phyloP scores from a whole-genome alignment of 2,113 vertebrate species.

The Parus major region DNA sequence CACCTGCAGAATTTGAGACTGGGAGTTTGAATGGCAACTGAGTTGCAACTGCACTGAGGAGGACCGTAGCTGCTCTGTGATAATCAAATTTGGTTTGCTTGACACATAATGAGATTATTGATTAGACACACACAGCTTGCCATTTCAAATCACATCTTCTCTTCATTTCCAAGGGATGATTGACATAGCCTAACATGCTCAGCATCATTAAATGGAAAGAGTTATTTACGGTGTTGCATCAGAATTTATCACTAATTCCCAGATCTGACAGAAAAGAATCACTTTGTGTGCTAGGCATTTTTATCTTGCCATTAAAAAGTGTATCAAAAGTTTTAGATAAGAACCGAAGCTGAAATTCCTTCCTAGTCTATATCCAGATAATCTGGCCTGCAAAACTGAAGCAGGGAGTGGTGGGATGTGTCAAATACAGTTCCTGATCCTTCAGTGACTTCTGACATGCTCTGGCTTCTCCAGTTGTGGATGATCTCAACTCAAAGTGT shows the following conservation, averaged over 20 bases:
- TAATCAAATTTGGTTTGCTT: constrained; percentile 63
- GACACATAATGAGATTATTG: constrained; percentile 66
- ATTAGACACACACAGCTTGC: constrained; percentile 49
- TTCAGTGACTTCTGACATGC: background rate
- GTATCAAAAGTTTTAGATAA: background rate
- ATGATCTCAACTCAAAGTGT: background rate
- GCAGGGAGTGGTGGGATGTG: background rate
- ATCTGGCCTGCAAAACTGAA: background rate
- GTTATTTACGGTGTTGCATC: constrained; percentile 46
- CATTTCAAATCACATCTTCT: constrained; percentile 57
- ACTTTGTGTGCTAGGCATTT: constrained; percentile 15
- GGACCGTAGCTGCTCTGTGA: constrained; percentile 12
- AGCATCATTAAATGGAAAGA: constrained; percentile 52
- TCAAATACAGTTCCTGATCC: background rate
- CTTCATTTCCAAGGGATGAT: constrained; percentile 53
- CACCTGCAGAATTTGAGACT: background rate
- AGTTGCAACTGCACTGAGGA: background rate
- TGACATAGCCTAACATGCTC: constrained; percentile 39
- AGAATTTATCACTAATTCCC: constrained; percentile 55
- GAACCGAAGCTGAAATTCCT: background rate
- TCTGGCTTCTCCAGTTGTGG: background rate
- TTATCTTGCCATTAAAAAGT: constrained; percentile 42
- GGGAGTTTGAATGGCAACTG: background rate
- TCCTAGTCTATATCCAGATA: background rate
- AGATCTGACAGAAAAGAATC: constrained; percentile 46